Evolutionary conservation across 2,113 vertebrate species (phyloP), one percentile per base, ranked within the genome.

Genomic region (Apodemus sylvaticus): DNA sequence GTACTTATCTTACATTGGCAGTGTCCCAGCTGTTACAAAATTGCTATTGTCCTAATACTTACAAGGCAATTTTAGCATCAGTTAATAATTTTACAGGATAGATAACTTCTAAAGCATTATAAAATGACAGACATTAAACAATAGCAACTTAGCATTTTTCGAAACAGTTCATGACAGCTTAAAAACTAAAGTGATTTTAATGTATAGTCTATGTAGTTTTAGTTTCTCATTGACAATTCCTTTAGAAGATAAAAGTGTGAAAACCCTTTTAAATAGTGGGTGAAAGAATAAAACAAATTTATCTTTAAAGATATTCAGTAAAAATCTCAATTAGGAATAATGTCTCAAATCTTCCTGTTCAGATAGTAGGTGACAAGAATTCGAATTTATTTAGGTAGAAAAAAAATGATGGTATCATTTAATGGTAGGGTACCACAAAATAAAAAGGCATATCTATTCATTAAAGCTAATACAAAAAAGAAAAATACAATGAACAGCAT

Each of bases 31-130:
- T 99, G 99, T 99, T 99, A 98, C 97, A 98, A 98, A 99, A 99
- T 99, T 99, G 98, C 99, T 99, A 99, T 99, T 99, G 99, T 99
- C 99, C 99, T 99, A 99, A 99, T 99, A 99, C 99, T 99, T 99
- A 99, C 98, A 99, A 99, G 99, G 98, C 99, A 99, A 99, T 99
- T 99, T 99, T 98, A 99, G 98, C 99, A 99, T 99, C 99, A 99
- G 99, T 99, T 99, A 99, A 99, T 99, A 99, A 99, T 99, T 99
- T 99, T 98, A 99, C 99, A 99, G 98, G 99, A 99, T 99, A 99
- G 99, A 98, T 99, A 99, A 99, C 99, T 99, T 98, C 98, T 99
- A 99, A 99, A 99, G 99, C 98, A 99, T 99, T 99, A 99, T 99
- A 99, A 99, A 99, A 99, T 99, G 99, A 99, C 99, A 99, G 98